phyloP scores from a whole-genome alignment of 2,113 vertebrate species.

The Cryptomyrus ogoouensis region DNA sequence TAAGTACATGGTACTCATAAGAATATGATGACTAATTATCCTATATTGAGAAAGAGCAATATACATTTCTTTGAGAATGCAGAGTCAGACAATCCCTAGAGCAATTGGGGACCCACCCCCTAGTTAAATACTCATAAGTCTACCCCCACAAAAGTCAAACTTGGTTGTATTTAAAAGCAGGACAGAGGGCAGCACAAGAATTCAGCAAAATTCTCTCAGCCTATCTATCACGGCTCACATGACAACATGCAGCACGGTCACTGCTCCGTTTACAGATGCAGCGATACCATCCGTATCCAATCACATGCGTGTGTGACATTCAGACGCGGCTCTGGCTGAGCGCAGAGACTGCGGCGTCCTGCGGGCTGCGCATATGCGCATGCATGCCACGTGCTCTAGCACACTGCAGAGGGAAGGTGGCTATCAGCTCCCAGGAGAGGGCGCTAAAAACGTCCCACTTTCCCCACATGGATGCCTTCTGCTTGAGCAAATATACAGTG shows the following conservation, averaged over 20 bases:
- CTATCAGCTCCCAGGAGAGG: neutral
- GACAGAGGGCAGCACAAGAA: neutral
- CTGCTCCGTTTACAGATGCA: neutral
- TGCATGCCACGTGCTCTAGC: neutral
- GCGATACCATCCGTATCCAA: neutral
- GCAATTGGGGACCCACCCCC: too few species aligned
- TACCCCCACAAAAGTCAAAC: neutral
- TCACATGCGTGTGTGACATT: neutral
- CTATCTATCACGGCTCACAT: neutral
- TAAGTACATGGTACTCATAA: neutral
- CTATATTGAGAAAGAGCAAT: neutral
- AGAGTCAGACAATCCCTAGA: too few species aligned
- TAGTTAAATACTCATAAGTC: neutral
- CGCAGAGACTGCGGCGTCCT: neutral
- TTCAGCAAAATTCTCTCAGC: neutral
- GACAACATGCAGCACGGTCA: neutral
- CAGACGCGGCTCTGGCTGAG: neutral
- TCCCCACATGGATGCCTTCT: neutral
- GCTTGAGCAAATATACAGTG: neutral
- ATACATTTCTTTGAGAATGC: too few species aligned
- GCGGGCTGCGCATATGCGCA: neutral
- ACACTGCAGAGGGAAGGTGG: neutral
- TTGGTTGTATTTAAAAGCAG: neutral
- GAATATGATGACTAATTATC: neutral
- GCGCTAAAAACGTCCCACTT: neutral